phyloP scores from a whole-genome alignment of 2,888 invertebrate species.

The Nowickia ferox region DNA sequence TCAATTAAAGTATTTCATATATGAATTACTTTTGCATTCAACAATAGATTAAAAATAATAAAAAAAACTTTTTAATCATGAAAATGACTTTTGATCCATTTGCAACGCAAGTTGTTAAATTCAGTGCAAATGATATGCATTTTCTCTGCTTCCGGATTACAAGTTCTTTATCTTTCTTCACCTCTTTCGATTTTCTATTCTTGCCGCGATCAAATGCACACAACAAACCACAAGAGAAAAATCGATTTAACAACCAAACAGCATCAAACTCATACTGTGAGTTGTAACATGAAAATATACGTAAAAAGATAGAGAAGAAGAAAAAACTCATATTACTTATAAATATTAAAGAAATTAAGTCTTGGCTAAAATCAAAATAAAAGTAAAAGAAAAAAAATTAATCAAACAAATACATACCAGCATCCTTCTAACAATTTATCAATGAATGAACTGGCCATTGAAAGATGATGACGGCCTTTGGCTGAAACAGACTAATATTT shows the following conservation, averaged over 20 bases:
- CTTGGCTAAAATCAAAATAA: background rate
- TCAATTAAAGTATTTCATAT: no score
- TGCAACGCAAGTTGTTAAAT: no score
- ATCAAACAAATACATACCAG: background rate
- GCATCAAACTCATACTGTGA: background rate
- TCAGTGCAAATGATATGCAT: no score
- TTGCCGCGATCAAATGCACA: background rate
- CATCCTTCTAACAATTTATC: constrained; percentile 21
- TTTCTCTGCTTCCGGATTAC: no score
- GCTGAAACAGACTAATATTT: constrained; percentile 12
- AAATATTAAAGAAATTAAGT: constrained; percentile 34
- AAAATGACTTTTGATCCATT: no score
- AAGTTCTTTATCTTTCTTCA: no score
- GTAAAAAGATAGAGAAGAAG: background rate
- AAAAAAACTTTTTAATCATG: no score
- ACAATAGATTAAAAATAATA: no score
- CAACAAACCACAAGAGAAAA: constrained; percentile 23
- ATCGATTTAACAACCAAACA: background rate
- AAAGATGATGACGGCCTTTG: constrained; percentile 36
- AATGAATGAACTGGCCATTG: constrained; percentile 8
- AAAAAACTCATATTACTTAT: constrained; percentile 4
- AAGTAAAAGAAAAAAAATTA: background rate
- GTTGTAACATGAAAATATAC: background rate
- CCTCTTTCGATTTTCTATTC: no score
- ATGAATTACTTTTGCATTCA: no score